Percentiles rank a stretch among this genome's conserved stretches.
These are phyloP conservation scores for Heliconius nattereri DNA, from an alignment of 1,140 invertebrate genomes.

Conservation along the genomic window DNA sequence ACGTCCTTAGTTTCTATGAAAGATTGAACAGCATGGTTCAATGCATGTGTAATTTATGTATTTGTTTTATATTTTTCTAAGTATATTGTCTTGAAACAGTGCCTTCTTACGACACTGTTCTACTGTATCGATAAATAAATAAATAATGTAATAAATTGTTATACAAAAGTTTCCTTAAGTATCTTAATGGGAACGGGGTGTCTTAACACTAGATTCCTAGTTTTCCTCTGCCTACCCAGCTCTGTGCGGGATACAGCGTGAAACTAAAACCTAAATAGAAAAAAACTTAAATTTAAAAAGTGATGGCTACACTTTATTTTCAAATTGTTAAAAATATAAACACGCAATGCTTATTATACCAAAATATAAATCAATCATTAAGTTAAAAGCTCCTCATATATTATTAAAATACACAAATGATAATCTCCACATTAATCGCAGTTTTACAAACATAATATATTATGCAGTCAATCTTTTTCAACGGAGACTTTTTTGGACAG, in stretches of 20 bases:
- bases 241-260: too few relatives aligned
- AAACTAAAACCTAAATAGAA: too few relatives aligned
- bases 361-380: too few relatives aligned
- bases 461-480: neutral
- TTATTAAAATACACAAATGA: neutral
- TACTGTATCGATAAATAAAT: neutral
- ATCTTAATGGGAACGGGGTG: too few relatives aligned
- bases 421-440: neutral
- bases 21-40: conserved; percentile 43
- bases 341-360: too few relatives aligned
- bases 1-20: conserved; percentile 39
- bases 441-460: neutral
- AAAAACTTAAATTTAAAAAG: too few relatives aligned
- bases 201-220: too few relatives aligned
- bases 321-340: too few relatives aligned
- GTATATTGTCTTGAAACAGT: neutral
- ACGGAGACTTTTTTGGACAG: neutral
- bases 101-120: neutral
- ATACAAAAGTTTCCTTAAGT: neutral
- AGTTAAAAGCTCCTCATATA: too few relatives aligned
- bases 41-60: conserved; percentile 30
- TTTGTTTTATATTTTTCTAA: neutral
- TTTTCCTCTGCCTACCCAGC: too few relatives aligned
- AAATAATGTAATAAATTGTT: neutral
- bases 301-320: too few relatives aligned